These are phyloP conservation scores for Hipparchia sbordonii DNA, from an alignment of 2,888 invertebrate species.

Conservation along the genomic window DNA sequence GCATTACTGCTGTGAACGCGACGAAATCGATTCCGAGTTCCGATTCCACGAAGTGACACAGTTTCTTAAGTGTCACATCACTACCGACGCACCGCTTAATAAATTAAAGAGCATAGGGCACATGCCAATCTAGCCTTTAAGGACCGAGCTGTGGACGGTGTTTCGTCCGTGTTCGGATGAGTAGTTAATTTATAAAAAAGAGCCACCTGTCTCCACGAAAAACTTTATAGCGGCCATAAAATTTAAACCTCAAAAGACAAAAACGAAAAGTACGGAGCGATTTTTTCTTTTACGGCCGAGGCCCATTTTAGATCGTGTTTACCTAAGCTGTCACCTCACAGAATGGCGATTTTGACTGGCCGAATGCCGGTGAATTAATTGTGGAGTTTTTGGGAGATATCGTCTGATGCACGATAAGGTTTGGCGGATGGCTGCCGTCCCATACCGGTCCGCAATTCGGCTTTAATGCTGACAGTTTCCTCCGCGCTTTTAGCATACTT, in stretches of 20 bases:
- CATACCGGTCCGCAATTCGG: conserved; percentile 65
- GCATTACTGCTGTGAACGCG: conserved; percentile 78
- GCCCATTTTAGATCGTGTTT: conserved; percentile 80
- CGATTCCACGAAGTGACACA: conserved; percentile 82
- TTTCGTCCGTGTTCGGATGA: conserved; percentile 58
- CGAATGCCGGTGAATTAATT: conserved; percentile 74
- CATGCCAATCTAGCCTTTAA: conserved; percentile 75
- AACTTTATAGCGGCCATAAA: conserved; percentile 81
- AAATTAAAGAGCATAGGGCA: conserved; percentile 71
- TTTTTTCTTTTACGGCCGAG: conserved; percentile 71
- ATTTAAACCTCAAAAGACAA: conserved; percentile 77
- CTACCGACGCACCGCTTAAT: conserved; percentile 79
- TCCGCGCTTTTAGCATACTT: conserved; percentile 56
- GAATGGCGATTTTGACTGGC: conserved; percentile 80
- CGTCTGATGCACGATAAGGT: conserved; percentile 73
- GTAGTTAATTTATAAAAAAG: conserved; percentile 79
- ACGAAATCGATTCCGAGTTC: conserved; percentile 80
- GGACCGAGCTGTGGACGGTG: conserved; percentile 59
- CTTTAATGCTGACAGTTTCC: conserved; percentile 65
- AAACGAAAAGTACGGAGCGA: conserved; percentile 72
- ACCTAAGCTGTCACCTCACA: conserved; percentile 81
- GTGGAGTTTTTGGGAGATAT: conserved; percentile 75
- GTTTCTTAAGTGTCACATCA: conserved; percentile 82
- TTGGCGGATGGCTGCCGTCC: conserved; percentile 52
- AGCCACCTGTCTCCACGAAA: conserved; percentile 82